A percentile compares a stretch with the other conserved stretches of the same genome.
These are phyloP conservation scores for Spilosoma lubricipeda DNA, from an alignment of 2,888 invertebrate species.

Conservation along the genomic window DNA sequence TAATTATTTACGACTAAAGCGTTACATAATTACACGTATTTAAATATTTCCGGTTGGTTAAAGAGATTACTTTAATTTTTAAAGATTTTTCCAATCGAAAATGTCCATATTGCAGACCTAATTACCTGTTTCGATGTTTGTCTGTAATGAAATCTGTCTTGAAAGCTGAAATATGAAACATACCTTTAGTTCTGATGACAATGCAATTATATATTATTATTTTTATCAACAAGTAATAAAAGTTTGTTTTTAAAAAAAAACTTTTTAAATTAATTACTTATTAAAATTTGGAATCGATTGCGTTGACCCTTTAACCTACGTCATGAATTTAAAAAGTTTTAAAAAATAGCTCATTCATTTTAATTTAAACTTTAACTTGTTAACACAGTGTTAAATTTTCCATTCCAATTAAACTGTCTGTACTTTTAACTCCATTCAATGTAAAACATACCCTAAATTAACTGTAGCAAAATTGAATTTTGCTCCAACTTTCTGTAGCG, in stretches of 20 bases:
- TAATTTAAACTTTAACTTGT: slow-evolving; percentile 23
- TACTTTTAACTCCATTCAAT: slow-evolving; percentile 15
- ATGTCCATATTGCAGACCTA: slow-evolving; percentile 28
- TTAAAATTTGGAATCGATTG: slow-evolving; percentile 49
- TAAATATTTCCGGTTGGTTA: background rate
- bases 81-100: background rate
- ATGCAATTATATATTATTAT: no score
- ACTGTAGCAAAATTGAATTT: slow-evolving; percentile 51
- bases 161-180: no score
- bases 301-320: slow-evolving; percentile 44
- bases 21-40: no score
- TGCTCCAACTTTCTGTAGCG: slow-evolving; percentile 46
- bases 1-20: no score
- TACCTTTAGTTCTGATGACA: no score
- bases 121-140: no score
- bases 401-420: slow-evolving; percentile 23
- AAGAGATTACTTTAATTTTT: background rate
- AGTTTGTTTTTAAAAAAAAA: no score
- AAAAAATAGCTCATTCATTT: slow-evolving; percentile 20
- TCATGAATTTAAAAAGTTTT: slow-evolving; percentile 42
- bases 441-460: slow-evolving; percentile 38
- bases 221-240: no score
- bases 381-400: slow-evolving; percentile 38
- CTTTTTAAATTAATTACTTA: no score
- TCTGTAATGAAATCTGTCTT: no score